These are phyloP conservation scores for Malurus leucopterus DNA, from an alignment of 2,797 vertebrate species.

Conservation along the genomic window DNA sequence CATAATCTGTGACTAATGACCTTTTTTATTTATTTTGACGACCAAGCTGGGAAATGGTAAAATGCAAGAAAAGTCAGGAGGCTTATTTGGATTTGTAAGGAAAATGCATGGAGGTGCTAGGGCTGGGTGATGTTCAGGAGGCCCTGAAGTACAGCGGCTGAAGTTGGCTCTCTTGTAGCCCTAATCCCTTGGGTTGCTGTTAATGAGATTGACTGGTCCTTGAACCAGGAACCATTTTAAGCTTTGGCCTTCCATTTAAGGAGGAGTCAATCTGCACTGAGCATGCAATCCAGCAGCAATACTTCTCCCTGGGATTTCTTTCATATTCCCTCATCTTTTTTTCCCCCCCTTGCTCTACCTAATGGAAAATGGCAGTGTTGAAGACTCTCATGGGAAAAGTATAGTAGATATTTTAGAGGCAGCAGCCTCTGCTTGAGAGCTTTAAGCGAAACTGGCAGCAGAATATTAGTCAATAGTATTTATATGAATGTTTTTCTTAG, in stretches of 20 bases:
- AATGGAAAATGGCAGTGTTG: not conserved
- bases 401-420: not conserved
- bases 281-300: not conserved
- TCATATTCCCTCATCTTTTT: not conserved
- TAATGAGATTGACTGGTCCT: not conserved
- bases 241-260: not conserved
- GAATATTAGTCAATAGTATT: not conserved
- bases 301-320: not conserved
- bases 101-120: accelerated
- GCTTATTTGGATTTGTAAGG: not conserved
- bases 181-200: not conserved
- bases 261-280: not conserved
- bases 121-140: not conserved
- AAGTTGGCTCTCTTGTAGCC: not conserved
- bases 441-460: not conserved
- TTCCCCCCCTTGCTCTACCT: not conserved
- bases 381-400: not conserved
- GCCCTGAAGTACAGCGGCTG: not conserved
- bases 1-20: not conserved
- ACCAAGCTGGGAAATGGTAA: not conserved
- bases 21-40: not conserved
- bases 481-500: not conserved
- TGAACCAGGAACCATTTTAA: not conserved
- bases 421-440: not conserved
- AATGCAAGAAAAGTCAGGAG: not conserved